Base-by-base conservation (phyloP, 2,888 invertebrate genomes). In the Acholoe squamosa region DNA sequence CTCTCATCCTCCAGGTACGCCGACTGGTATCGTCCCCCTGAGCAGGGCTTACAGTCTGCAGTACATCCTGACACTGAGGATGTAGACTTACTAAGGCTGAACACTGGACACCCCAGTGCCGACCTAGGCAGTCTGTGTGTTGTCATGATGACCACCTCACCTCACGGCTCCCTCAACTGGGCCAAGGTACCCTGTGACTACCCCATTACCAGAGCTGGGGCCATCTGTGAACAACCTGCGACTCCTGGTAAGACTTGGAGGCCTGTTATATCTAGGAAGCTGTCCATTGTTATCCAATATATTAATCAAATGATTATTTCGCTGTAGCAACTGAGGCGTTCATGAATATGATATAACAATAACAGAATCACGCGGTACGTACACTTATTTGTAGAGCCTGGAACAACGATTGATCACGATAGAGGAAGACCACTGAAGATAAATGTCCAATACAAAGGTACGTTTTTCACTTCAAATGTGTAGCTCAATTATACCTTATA, bases 141-240 rank as follows among this genome's bases (percentile, higher is more conserved):
- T 0, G 89, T 89, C 51, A 90, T 92, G 90, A n/a, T 92, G 71
- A 31, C 89, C 56, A 91, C 56, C 43, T 90, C 91, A 0, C 92
- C 92, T 3, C 89, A 91, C 89, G 84, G 28, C 34, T 91, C 92
- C 19, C 89, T 91, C 67, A 89, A 90, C 89, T 92, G 92, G 92
- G 91, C 89, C 61, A 92, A 92, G 76, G 52, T 92, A 1, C 92
- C 92, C 5, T 92, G 92, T 77, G 92, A 92, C 89, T 92, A 91
- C 77, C 92, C 92, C 16, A 89, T 92, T 16, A 84, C 91, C 86
- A 14, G 86, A 12, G 91, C 91, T 19, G 92, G 92, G 0, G 19
- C 86, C n/a, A 91, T 92, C 80, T 92, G 92, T 76, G 90, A 92
- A 84, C 67, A 90, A 31, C 61, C 84, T 7, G 91, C 91, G 33